A percentile compares a stretch with the other conserved stretches of the same genome.
These are phyloP conservation scores for Sepiola atlantica DNA, from an alignment of 2,888 invertebrate species.

Conservation along the genomic window DNA sequence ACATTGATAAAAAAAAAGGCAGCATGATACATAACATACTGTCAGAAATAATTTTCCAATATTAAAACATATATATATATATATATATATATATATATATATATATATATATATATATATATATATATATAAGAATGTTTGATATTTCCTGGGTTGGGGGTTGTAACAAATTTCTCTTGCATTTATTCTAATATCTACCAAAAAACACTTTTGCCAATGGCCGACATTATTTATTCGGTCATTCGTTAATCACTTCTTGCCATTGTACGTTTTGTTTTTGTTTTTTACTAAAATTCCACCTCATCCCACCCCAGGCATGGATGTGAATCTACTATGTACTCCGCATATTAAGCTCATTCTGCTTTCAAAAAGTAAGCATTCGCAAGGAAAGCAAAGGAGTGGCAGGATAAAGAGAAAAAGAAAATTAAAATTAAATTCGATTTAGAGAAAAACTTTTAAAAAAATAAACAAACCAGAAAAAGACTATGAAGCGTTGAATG, in stretches of 20 bases:
- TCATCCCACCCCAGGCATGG: constrained; percentile 32
- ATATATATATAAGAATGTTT: not conserved
- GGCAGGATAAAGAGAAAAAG: not conserved
- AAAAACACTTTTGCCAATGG: not conserved
- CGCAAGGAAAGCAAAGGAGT: constrained; percentile 42
- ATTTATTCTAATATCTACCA: not conserved
- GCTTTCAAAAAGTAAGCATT: constrained; percentile 33
- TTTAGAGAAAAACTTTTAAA: not conserved
- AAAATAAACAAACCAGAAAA: not conserved
- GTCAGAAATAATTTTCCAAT: no score
- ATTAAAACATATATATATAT: no score
- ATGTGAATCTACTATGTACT: constrained; percentile 42
- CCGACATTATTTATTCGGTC: not conserved
- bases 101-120: no score
- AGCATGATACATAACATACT: no score
- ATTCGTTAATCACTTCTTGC: constrained; percentile 36
- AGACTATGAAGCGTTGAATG: not conserved
- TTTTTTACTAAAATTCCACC: no score
- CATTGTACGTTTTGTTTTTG: constrained; percentile 6
- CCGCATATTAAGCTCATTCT: constrained; percentile 24
- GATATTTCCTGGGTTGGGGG: not conserved
- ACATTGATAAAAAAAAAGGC: no score
- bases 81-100: no score
- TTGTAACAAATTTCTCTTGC: not conserved
- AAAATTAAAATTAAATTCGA: no score